Evolutionary conservation across 2,113 vertebrate genomes (phyloP), one percentile per base, ranked within the genome.

Genomic region (Notarius quadriscutis): DNA sequence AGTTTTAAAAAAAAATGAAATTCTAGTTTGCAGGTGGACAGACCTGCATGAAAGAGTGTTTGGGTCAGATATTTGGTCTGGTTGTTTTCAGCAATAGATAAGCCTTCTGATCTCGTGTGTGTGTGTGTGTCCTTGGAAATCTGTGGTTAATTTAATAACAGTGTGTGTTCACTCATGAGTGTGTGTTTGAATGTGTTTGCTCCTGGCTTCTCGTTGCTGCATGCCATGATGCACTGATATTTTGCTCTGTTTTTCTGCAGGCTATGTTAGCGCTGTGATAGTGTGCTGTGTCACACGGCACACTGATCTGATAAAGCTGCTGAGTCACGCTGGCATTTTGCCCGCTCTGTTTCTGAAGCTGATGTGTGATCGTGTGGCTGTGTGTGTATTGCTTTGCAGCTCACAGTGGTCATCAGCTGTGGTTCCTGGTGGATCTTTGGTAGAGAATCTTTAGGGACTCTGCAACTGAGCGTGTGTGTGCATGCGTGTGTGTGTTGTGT

Each of bases 281-380:
- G 58, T 57, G 63, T 83, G 71, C 71, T 51, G 18, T 74, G 55
- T 87, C 81, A n/a, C 20, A 78, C 67, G 8, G 15, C 65, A 82
- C 22, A 6, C 12, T 17, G 27, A 41, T 84, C 60, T 65, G 41
- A 75, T 65, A 51, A 58, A 77, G 27, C 18, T 67, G 72, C 86
- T 87, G 86, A 84, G 86, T 87, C 87, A 84, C 34, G 25, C 62
- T 41, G 60, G 81, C 81, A 67, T 69, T 50, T 58, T 84, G 50
- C 71, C 58, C 34, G 41, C 11, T 69, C 27, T 7, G 7, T 50
- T 72, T 55, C 17, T 83, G 5, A 83, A 87, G 81, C 30, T 69
- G 69, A 55, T 67, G 58, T 15, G 34, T 50, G 62, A 71, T 71
- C 2, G 18, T 51, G 22, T 72, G 63, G 62, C 34, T 41, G 3